Evolutionary conservation across 2,113 vertebrate species (phyloP).

Genomic region (Actinemys pallida): DNA sequence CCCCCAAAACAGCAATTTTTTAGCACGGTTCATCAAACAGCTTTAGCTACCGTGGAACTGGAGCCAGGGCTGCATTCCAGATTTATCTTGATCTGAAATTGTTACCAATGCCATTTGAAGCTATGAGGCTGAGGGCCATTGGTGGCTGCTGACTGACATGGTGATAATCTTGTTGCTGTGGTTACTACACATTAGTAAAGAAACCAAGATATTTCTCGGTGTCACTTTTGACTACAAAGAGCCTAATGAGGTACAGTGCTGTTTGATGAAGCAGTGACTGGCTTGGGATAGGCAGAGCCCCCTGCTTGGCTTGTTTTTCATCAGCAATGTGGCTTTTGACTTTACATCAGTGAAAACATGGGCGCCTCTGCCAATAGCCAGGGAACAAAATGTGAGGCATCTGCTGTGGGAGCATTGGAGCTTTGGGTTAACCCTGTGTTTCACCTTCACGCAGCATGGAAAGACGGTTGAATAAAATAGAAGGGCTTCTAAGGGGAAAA

Average conservation of each 20-base stretch:
- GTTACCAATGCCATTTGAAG: not conserved
- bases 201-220: not conserved
- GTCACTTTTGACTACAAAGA: not conserved
- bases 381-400: not conserved
- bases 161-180: not conserved
- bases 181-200: not conserved
- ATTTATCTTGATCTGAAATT: not conserved
- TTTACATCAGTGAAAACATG: not conserved
- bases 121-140: not conserved
- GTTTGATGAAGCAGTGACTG: not conserved
- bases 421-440: not conserved
- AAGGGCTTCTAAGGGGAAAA: not conserved
- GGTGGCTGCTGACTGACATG: not conserved
- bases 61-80: not conserved
- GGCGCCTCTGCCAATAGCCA: not conserved
- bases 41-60: not conserved
- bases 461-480: not conserved
- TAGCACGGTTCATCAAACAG: not conserved
- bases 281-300: not conserved
- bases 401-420: no score
- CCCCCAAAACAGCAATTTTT: not conserved
- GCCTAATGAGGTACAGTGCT: fast-evolving
- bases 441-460: not conserved
- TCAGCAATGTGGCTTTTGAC: not conserved
- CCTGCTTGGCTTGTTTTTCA: not conserved